phyloP scores from a whole-genome alignment of 2,113 vertebrate species.

The Rhineura floridana region DNA sequence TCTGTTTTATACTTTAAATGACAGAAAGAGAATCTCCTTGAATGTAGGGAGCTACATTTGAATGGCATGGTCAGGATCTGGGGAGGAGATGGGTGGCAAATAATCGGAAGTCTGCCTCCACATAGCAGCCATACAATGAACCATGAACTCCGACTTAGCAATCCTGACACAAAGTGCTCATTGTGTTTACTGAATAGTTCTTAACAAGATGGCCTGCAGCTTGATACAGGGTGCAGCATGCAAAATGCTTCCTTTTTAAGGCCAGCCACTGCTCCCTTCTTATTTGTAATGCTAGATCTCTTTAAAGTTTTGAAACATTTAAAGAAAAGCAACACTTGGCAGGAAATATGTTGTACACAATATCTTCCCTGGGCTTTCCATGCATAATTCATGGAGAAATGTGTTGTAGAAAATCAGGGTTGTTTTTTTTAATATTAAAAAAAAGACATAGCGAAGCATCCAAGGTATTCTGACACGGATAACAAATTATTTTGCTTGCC shows the following conservation, averaged over 20 bases:
- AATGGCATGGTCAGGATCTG: not conserved
- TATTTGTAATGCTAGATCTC: not conserved
- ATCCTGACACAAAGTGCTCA: slow-evolving; percentile 25
- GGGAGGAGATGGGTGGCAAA: not conserved
- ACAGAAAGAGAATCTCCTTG: not conserved
- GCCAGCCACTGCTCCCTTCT: not conserved
- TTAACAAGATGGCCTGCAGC: slow-evolving; percentile 31
- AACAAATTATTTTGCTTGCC: slow-evolving; percentile 62
- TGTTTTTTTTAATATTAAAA: not conserved
- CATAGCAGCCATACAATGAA: not conserved
- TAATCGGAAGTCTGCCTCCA: not conserved
- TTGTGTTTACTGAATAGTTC: slow-evolving; percentile 21
- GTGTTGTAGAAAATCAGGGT: slow-evolving; percentile 56
- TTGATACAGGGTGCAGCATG: not conserved
- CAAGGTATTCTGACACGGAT: slow-evolving; percentile 46
- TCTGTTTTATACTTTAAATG: not conserved
- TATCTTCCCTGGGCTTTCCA: slow-evolving; percentile 15
- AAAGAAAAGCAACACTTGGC: slow-evolving; percentile 63
- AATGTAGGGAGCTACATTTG: not conserved
- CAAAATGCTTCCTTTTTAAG: slow-evolving; percentile 57
- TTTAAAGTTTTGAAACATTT: slow-evolving; percentile 57
- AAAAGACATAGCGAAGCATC: slow-evolving; percentile 46
- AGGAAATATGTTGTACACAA: slow-evolving; percentile 65
- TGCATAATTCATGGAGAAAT: slow-evolving; percentile 66
- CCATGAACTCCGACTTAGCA: not conserved